Percentiles rank a stretch among this genome's conserved stretches.
These are phyloP conservation scores for Ptychadena robeensis DNA, from an alignment of 2,797 vertebrate genomes.

Conservation along the genomic window DNA sequence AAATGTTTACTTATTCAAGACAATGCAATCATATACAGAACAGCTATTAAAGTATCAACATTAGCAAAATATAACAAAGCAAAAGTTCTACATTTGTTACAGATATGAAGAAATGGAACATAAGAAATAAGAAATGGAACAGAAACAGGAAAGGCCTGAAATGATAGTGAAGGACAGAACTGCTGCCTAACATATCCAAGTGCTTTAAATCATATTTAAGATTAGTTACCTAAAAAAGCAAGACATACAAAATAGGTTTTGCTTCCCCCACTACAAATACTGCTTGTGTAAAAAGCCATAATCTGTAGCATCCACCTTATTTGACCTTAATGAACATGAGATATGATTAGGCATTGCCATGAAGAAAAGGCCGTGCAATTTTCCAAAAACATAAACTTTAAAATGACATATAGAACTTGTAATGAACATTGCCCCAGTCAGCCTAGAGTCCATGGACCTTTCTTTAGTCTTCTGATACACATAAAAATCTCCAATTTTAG, in stretches of 20 bases:
- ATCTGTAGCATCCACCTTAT: background rate
- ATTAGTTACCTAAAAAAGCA: background rate
- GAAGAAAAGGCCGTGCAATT: background rate
- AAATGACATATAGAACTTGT: background rate
- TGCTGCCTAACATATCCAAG: background rate
- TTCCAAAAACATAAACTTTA: background rate
- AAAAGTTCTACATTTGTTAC: background rate
- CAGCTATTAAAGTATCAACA: constrained; percentile 16
- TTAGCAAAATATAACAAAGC: constrained; percentile 5
- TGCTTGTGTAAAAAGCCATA: background rate
- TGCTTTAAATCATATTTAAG: background rate
- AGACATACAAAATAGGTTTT: background rate
- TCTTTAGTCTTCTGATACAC: background rate
- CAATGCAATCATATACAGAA: background rate
- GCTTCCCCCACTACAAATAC: background rate
- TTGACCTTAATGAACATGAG: background rate
- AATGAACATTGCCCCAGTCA: background rate
- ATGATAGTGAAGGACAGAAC: constrained; percentile 1
- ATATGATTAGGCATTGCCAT: background rate
- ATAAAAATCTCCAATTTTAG: background rate
- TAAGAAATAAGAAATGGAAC: no score
- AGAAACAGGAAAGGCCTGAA: constrained; percentile 12
- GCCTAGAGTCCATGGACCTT: background rate
- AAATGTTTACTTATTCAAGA: background rate
- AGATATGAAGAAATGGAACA: constrained; percentile 7